Evolutionary conservation across 2,888 invertebrate species (phyloP).

Genomic region (Linnaemya vulpina): DNA sequence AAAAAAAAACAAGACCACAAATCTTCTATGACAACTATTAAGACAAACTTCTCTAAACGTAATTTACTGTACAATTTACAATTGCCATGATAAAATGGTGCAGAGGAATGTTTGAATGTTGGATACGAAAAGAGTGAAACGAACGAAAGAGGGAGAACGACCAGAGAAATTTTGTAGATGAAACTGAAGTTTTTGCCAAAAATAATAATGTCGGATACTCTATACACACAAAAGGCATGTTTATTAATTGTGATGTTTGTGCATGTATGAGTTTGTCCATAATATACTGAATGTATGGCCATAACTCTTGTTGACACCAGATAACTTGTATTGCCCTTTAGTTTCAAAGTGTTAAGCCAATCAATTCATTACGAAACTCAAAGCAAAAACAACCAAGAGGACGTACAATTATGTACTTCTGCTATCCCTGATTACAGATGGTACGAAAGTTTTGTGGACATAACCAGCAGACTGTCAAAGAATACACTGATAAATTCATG

Average conservation of each 20-base stretch:
- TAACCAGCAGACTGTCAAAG: conserved; percentile 26
- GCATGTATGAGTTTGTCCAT: conserved; percentile 11
- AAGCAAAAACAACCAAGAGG: conserved; percentile 2
- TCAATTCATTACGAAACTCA: conserved; percentile 72
- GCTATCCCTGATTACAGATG: conserved; percentile 22
- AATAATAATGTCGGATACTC: conserved; percentile 33
- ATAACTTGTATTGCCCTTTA: conserved; percentile 73
- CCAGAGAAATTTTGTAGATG: conserved; percentile 20
- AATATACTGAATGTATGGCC: conserved; percentile 55
- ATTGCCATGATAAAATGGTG: conserved; percentile 38
- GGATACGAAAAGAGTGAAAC: neutral
- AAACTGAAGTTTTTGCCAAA: conserved; percentile 56
- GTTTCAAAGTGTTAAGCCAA: conserved; percentile 71
- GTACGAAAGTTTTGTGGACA: conserved; percentile 42
- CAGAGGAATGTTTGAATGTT: conserved; percentile 10
- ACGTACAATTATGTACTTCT: neutral
- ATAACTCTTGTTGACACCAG: conserved; percentile 74
- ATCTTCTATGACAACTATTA: conserved; percentile 71
- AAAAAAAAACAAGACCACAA: conserved; percentile 55
- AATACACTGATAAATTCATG: neutral
- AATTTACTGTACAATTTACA: conserved; percentile 56
- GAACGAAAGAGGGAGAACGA: neutral
- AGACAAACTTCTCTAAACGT: conserved; percentile 63
- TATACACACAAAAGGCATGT: conserved; percentile 8
- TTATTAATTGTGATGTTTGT: conserved; percentile 25